Conservation (phyloP, 2,113 vertebrate genomes). For the Dinomys branickii region DNA sequence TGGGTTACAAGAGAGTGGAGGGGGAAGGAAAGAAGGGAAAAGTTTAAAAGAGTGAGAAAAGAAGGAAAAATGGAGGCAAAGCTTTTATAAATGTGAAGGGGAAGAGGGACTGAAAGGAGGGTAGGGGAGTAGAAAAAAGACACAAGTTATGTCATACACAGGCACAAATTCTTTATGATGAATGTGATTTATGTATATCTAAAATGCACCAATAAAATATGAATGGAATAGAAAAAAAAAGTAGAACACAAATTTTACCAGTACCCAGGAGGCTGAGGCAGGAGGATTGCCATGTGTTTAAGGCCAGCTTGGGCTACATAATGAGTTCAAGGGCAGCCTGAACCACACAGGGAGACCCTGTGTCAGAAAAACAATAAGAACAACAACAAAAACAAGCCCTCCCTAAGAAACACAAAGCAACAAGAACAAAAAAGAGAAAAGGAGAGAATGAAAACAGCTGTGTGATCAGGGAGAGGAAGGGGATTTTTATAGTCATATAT, state of each 20-base stretch:
- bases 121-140: no score
- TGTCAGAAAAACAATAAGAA: background rate
- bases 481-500: background rate
- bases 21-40: background rate
- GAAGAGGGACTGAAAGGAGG: no score
- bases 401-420: background rate
- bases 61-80: no score
- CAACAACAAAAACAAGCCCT: background rate
- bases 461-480: background rate
- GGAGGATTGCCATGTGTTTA: background rate
- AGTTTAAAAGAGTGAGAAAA: background rate
- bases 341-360: background rate
- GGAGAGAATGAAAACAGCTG: background rate
- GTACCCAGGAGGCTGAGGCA: background rate
- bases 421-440: background rate
- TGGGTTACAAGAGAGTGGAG: background rate
- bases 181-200: no score
- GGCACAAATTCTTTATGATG: no score
- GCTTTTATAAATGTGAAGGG: no score
- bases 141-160: no score
- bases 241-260: background rate
- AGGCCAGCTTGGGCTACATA: background rate
- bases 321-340: background rate
- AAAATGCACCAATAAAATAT: no score
- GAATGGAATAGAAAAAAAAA: background rate